Conservation (phyloP, 2,888 invertebrate species). For the Caenorhabditis sulstoni region DNA sequence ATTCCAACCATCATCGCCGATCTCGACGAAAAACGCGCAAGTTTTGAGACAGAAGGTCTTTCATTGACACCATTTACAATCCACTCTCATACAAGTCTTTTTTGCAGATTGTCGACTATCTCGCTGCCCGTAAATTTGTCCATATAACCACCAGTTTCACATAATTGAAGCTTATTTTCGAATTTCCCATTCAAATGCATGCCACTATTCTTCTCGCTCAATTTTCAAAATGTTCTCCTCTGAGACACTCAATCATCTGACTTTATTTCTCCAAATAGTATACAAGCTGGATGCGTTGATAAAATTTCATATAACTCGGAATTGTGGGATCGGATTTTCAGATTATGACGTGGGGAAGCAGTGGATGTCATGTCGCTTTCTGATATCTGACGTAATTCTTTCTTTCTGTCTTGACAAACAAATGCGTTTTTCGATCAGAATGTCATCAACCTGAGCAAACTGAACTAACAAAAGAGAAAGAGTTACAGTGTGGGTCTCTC, state of each 20-base stretch:
- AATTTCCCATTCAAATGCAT: no score
- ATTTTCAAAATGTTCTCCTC: no score
- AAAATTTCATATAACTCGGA: not conserved
- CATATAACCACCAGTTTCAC: conserved; percentile 30
- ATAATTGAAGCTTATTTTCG: no score
- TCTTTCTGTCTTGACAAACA: conserved; percentile 13
- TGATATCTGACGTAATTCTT: no score
- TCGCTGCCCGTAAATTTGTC: conserved; percentile 39
- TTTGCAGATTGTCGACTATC: conserved; percentile 55
- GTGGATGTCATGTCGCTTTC: no score
- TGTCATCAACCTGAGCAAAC: conserved; percentile 37
- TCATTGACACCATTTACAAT: not conserved
- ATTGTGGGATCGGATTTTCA: no score
- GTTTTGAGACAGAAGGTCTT: conserved; percentile 39
- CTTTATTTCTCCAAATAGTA: no score
- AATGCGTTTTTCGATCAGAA: conserved; percentile 19
- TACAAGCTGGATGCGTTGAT: not conserved
- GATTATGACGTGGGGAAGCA: no score
- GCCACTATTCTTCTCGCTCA: no score
- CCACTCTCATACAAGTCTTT: not conserved
- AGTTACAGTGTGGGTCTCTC: conserved; percentile 1
- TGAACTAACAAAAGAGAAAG: not conserved
- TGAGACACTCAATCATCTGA: no score
- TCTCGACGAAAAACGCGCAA: conserved; percentile 27
- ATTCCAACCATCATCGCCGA: conserved; percentile 26